Base-by-base conservation (phyloP, 2,888 invertebrate species). In the Euclidia mi region DNA sequence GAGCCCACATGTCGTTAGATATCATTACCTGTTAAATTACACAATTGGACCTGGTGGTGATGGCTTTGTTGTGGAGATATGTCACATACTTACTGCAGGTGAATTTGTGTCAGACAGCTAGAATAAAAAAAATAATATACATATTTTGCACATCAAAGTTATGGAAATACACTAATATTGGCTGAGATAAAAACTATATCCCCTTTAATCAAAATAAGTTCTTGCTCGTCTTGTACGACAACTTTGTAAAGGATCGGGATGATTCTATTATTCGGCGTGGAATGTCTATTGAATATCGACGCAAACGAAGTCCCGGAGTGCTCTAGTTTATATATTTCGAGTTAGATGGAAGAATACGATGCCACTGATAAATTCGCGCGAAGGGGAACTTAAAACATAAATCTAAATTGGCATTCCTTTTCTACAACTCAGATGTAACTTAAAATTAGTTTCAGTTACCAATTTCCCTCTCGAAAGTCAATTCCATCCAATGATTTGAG, bases 401-500 rank as follows among this genome's bases (percentile, higher is more conserved):
- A 60, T 70, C 56, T 44, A 45, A 67, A 67, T 62, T 62, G 56
- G 25, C 49, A 61, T 71, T 66, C 65, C 63, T 60, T 64, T 61
- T 50, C 44, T 55, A 64, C 66, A 55, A 48, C 62, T 69, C 52
- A 55, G 68, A 71, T 56, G 49, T 60, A 67, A 67, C 60, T 66
- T 76, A 48, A 74, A 73, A 75, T 79, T 71, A 72, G 69, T 71
- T 79, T 69, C 45, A 60, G 74, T 77, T 68, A 68, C 66, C 71
- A 62, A 71, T 63, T 71, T 68, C 70, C 65, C 52, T 66, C 70
- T 65, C 64, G 55, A 76, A 78, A 81, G 71, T 79, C 78, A 70
- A 80, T 76, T 81, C 51, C 65, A 47, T 57, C 52, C 53, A 67
- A 72, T 76, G 63, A 81, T 76, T 76, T 56, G 59, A 75, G 70